Conservation (phyloP, 2,888 invertebrate genomes). For the Antheraea assamensis region DNA sequence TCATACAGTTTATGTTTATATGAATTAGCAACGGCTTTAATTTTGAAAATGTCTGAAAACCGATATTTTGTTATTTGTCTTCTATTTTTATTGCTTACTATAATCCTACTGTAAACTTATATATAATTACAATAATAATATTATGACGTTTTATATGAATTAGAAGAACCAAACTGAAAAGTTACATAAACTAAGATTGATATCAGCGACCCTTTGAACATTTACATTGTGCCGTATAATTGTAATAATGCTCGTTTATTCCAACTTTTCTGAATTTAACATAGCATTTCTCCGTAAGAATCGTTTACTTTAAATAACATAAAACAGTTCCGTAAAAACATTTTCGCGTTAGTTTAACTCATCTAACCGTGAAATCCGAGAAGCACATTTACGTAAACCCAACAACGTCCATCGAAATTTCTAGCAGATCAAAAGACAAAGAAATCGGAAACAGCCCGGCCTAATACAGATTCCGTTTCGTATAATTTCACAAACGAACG, state of each 20-base stretch:
- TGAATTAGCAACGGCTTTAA: not conserved
- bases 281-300: not conserved
- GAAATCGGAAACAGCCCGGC: conserved; percentile 6
- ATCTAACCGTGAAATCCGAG: conserved; percentile 2
- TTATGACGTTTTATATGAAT: not conserved
- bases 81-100: too few species aligned
- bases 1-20: too few species aligned
- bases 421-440: conserved; percentile 15
- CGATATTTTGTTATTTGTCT: conserved; percentile 42
- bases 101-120: not conserved
- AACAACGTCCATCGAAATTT: not conserved
- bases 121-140: not conserved
- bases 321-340: not conserved
- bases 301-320: not conserved
- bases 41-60: too few species aligned
- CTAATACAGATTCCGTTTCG: conserved; percentile 9
- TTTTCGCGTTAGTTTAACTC: conserved; percentile 18
- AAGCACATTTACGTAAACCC: conserved; percentile 5
- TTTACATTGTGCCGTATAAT: too few species aligned
- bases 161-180: not conserved
- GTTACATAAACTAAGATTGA: not conserved
- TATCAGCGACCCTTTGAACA: too few species aligned
- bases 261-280: not conserved
- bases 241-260: too few species aligned
- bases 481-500: not conserved